Base-by-base conservation (phyloP, 2,113 vertebrate genomes). In the Gobius niger region DNA sequence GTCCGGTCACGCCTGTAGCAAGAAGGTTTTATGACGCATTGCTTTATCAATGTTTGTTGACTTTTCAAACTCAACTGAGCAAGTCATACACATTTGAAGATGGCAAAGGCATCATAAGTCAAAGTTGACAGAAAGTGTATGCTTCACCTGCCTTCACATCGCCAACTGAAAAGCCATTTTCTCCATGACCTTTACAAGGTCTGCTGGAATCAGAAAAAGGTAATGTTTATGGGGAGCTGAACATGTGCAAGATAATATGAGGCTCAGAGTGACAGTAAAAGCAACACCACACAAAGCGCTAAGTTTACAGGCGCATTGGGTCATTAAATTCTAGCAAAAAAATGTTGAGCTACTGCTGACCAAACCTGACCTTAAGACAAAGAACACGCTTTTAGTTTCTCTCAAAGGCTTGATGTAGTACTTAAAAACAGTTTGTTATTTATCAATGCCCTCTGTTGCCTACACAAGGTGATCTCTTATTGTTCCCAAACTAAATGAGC, bases 111-210 rank as follows among this genome's bases (percentile, higher is more conserved):
- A 64, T 72, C 71, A 68, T 75, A 72, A 73, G 75, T 77, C 75
- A 70, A 61, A 57, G 15, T 46, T 67, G 61, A 83, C 56, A 44
- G 53, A 73, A 82, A 77, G 69, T 40, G 9, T 1, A 56, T 9
- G 56, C 70, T 82, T 90, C 75, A 72, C 60, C 60, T 73, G 72
- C 24, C 42, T 66, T 82, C 52, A 7, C 34, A 61, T 67, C 77
- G 72, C 13, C 72, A 68, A 73, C 67, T 73, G 57, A 49, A 75
- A 62, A 75, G 11, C 56, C 47, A 61, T 81, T 73, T 73, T 72
- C 52, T 68, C 40, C 67, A 41, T 84, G 77, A 87, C 85, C 78
- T 86, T 88, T 85, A 80, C 42, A 12, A 24, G 68, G 57, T 67
- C 70, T 72, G 66, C 49, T 63, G 67, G 68, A 75, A 71, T 70